Evolutionary conservation across 2,888 invertebrate species (phyloP), one percentile per base, ranked within the genome.

Genomic region (Agrochola macilenta): DNA sequence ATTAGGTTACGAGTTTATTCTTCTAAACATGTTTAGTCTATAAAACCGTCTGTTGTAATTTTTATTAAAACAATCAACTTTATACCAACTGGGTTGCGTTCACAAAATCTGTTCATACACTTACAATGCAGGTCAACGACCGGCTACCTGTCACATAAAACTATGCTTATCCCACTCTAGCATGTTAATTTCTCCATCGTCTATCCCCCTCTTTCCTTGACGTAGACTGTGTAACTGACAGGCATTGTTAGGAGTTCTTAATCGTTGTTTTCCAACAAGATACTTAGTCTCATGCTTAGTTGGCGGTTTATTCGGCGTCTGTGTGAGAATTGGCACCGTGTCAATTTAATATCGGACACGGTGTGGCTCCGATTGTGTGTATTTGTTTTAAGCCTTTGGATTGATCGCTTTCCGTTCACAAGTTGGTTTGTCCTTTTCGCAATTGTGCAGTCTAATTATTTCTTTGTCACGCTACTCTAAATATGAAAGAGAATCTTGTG

Each of bases 81-180:
- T 49, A 79, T 68, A 39, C 73, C 71, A 72, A 82, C 87, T 84
- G 63, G 60, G 76, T 85, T 82, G 76, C 81, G 80, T 80, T 81
- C 79, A 85, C 86, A 52, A 87, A 89, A 85, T 87, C 82, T 79
- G 76, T 81, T 80, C 83, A 66, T 77, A 81, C 72, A 87, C 77
- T 82, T 75, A 87, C 87, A 89, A 89, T 87, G 35, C 77, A 81
- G 89, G 82, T 88, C 89, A 89, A 82, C 84, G 92, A 88, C 91
- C 93, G 83, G 82, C 88, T 90, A 93, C 91, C 92, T 91, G 93
- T 91, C 91, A 89, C 85, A 89, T 82, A 86, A 82, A 84, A 79
- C 82, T 83, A 83, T 85, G 69, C 64, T 74, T 83, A 83, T 87
- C 88, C 74, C 83, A 75, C 77, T 90, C 85, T 80, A 79, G 54